Percentiles rank a stretch among this genome's conserved stretches.
phyloP scores from a whole-genome alignment of 2,113 vertebrate genomes.

The Tragelaphus scriptus region DNA sequence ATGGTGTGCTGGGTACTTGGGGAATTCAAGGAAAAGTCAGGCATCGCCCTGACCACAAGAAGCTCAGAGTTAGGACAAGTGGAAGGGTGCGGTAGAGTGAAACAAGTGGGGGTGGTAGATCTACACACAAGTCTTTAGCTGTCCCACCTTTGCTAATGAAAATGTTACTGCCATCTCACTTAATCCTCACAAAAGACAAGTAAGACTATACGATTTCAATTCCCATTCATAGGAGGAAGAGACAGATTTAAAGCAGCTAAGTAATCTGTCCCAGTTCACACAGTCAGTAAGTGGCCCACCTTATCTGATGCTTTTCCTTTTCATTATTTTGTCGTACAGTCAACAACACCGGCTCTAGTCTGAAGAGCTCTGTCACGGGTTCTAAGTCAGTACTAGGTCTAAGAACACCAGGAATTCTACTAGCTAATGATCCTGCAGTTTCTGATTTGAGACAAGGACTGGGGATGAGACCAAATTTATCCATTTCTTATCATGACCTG shows the following conservation, averaged over 20 bases:
- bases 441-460: neutral
- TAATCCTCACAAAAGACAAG: neutral
- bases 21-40: neutral
- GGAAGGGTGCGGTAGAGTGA: neutral
- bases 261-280: slow-evolving; percentile 71
- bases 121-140: neutral
- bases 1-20: neutral
- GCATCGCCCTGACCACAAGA: neutral
- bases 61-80: neutral
- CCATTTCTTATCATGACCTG: neutral
- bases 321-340: neutral
- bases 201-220: neutral
- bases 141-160: neutral
- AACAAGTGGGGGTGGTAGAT: neutral
- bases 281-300: neutral
- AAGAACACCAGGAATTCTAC: neutral
- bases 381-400: neutral
- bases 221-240: neutral
- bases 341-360: neutral
- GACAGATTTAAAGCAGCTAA: neutral
- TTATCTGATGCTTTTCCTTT: neutral
- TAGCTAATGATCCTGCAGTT: accelerated
- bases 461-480: neutral
- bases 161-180: neutral
- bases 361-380: neutral